phyloP scores from a whole-genome alignment of 2,113 vertebrate genomes.

The Ceratotherium simum region DNA sequence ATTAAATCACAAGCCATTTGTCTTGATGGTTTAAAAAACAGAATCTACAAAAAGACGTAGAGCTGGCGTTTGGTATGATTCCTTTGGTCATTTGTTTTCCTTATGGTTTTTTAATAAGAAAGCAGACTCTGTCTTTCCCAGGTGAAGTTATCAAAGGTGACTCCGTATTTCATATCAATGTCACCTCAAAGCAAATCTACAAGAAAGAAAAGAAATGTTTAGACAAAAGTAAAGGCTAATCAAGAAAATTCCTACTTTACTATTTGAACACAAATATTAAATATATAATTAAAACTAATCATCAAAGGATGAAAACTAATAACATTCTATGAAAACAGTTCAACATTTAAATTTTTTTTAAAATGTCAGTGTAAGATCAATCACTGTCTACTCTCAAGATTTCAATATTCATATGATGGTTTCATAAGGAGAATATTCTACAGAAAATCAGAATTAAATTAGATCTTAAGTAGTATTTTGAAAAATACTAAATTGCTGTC shows the following conservation, averaged over 20 bases:
- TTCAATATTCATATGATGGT: neutral
- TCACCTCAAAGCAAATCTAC: slow-evolving; percentile 78
- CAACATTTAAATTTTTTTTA: neutral
- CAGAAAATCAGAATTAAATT: neutral
- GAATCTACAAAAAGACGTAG: neutral
- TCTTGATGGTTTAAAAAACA: slow-evolving; percentile 53
- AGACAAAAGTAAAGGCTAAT: neutral
- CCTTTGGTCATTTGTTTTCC: slow-evolving; percentile 44
- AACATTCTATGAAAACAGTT: neutral
- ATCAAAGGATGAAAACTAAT: neutral
- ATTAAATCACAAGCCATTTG: slow-evolving; percentile 15
- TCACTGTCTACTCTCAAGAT: neutral
- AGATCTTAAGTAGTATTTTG: neutral
- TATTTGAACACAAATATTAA: neutral
- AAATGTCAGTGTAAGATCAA: neutral
- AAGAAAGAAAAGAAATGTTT: slow-evolving; percentile 62
- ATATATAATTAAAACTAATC: slow-evolving; percentile 7
- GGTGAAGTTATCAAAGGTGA: slow-evolving; percentile 69
- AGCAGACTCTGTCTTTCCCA: slow-evolving; percentile 26
- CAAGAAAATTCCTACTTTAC: neutral
- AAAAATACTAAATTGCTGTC: neutral
- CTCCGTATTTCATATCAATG: slow-evolving; percentile 69
- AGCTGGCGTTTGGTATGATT: slow-evolving; percentile 35
- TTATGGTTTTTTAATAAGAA: slow-evolving; percentile 69
- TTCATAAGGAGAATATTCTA: slow-evolving; percentile 39